These are phyloP conservation scores for Ptychadena robeensis DNA, from an alignment of 2,797 vertebrate genomes.

Conservation along the genomic window DNA sequence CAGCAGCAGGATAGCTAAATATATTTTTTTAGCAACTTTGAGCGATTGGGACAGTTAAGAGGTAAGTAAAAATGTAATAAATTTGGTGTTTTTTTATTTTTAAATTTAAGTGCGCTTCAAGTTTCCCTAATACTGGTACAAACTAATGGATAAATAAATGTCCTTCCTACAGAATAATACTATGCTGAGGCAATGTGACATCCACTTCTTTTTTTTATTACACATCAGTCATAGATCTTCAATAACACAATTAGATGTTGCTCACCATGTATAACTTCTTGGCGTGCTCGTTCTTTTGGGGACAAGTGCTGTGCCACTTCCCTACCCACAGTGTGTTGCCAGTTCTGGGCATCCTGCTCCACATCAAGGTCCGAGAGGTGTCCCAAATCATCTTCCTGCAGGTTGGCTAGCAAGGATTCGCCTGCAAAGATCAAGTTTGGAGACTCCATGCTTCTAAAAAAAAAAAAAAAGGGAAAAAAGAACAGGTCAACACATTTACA, in stretches of 20 bases:
- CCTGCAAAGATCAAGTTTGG: constrained; percentile 78
- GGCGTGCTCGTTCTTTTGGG: constrained; percentile 85
- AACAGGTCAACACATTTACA: not conserved
- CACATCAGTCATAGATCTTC: too few relatives aligned
- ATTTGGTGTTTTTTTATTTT: too few relatives aligned
- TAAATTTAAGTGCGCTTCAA: too few relatives aligned
- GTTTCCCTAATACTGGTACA: too few relatives aligned
- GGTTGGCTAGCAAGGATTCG: constrained; percentile 74
- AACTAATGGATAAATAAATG: not conserved
- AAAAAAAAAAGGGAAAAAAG: not conserved
- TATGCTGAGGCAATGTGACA: too few relatives aligned
- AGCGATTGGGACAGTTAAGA: too few relatives aligned
- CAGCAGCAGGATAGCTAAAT: too few relatives aligned
- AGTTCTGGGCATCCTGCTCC: constrained; percentile 82
- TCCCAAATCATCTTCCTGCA: constrained; percentile 83
- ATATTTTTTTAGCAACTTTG: too few relatives aligned
- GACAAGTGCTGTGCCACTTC: constrained; percentile 79
- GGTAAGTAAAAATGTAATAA: too few relatives aligned
- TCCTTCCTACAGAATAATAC: too few relatives aligned
- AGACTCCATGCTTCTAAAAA: constrained; percentile 83
- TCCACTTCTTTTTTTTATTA: too few relatives aligned
- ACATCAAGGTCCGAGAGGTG: constrained; percentile 81
- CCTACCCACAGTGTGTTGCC: constrained; percentile 85
- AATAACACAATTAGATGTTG: not conserved
- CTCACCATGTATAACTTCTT: constrained; percentile 92